Evolutionary conservation across 2,113 vertebrate genomes (phyloP).

Genomic region (Carlito syrichta): DNA sequence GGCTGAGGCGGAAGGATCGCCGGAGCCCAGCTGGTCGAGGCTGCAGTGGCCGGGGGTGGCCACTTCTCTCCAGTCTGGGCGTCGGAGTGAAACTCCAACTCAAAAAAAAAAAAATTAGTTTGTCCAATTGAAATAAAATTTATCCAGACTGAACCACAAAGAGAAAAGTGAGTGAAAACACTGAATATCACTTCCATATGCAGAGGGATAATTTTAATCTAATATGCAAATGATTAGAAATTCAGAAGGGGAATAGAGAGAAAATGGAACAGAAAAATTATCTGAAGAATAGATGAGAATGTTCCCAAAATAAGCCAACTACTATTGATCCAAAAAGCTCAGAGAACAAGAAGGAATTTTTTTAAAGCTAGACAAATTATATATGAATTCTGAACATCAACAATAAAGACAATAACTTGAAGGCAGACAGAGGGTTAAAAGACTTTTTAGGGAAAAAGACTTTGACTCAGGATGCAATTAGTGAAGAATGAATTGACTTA

Average conservation of each 20-base stretch:
- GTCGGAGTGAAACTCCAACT: too few relatives aligned
- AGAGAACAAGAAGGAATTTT: background rate
- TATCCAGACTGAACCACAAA: background rate
- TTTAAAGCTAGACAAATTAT: too few relatives aligned
- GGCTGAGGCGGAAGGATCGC: too few relatives aligned
- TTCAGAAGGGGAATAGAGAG: background rate
- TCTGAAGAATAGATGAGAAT: too few relatives aligned
- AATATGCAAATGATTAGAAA: background rate
- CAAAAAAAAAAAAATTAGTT: too few relatives aligned
- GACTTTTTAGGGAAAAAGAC: background rate
- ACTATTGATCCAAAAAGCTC: too few relatives aligned
- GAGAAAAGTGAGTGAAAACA: background rate
- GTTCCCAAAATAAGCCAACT: background rate
- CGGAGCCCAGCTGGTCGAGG: too few relatives aligned
- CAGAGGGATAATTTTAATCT: background rate
- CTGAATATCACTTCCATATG: rapidly evolving
- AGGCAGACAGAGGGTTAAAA: too few relatives aligned
- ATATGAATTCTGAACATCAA: background rate
- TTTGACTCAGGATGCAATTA: background rate
- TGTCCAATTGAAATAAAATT: background rate
- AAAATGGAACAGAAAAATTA: background rate
- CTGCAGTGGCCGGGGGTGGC: too few relatives aligned
- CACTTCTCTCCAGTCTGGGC: too few relatives aligned
- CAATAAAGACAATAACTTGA: background rate
- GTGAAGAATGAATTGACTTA: background rate